Conservation (phyloP, 2,797 vertebrate genomes). For the Syndactyla subalaris region DNA sequence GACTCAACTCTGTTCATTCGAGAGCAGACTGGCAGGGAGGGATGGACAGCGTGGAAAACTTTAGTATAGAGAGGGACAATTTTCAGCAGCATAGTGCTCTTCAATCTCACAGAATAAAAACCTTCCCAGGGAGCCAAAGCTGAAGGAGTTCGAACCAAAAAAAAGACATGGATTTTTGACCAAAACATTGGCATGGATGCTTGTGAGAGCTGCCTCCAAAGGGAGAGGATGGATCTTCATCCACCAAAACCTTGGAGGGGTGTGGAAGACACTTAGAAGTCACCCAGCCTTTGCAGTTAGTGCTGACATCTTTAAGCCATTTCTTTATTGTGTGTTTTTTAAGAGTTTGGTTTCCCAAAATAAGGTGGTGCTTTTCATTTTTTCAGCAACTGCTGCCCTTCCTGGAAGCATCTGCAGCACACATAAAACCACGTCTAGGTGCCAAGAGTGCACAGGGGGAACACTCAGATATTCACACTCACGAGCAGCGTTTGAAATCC, state of each 20-base stretch:
- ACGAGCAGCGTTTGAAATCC: background rate
- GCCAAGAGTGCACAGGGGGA: background rate
- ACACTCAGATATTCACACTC: background rate
- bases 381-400: background rate
- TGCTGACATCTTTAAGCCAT: background rate
- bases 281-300: background rate
- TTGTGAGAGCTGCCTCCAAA: background rate
- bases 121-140: background rate
- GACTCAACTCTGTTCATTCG: background rate
- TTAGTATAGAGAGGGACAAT: background rate
- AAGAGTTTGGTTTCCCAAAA: background rate
- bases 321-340: background rate
- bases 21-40: background rate
- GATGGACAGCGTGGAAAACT: rapidly evolving
- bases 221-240: background rate
- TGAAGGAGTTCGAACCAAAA: background rate
- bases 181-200: background rate
- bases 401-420: background rate
- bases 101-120: background rate
- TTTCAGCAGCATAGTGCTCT: background rate
- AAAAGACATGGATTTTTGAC: background rate
- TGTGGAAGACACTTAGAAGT: background rate
- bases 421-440: rapidly evolving
- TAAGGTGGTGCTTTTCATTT: background rate
- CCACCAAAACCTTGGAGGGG: background rate